phyloP scores from a whole-genome alignment of 2,888 invertebrate genomes.

The Parasteatoda lunata region DNA sequence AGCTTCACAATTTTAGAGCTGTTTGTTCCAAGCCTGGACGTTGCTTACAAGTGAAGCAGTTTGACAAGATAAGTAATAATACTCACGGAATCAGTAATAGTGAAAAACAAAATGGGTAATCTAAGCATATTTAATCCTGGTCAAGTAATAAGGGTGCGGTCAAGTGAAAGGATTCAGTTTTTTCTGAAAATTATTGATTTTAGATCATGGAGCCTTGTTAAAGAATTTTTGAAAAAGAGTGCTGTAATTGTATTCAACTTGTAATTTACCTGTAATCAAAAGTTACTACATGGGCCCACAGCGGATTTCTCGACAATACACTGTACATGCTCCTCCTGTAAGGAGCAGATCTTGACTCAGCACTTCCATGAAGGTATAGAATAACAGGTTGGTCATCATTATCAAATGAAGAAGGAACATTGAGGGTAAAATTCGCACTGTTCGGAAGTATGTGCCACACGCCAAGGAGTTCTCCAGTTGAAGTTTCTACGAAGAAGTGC shows the following conservation, averaged over 20 bases:
- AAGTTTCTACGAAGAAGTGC: slow-evolving; percentile 81
- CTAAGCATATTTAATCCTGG: no score
- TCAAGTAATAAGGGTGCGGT: no score
- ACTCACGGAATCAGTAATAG: no score
- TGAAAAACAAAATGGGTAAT: no score
- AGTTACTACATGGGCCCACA: slow-evolving; percentile 85
- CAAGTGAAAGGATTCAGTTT: no score
- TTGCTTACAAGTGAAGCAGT: no score
- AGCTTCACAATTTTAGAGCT: no score
- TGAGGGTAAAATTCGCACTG: slow-evolving; percentile 71
- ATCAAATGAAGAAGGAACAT: not conserved
- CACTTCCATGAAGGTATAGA: slow-evolving; percentile 84
- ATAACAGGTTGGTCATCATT: slow-evolving; percentile 76
- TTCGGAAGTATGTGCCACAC: slow-evolving; percentile 86
- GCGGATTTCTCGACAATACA: slow-evolving; percentile 77
- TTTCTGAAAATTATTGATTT: no score
- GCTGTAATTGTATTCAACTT: not conserved
- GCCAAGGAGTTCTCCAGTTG: slow-evolving; percentile 78
- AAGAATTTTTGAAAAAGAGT: no score
- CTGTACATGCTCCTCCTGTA: slow-evolving; percentile 86
- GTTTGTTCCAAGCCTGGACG: no score
- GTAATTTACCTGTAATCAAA: slow-evolving; percentile 80
- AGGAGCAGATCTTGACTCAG: slow-evolving; percentile 81
- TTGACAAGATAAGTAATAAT: no score
- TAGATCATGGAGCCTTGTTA: no score